These are phyloP conservation scores for Isichthys henryi DNA, from an alignment of 2,113 vertebrate species.

Conservation along the genomic window DNA sequence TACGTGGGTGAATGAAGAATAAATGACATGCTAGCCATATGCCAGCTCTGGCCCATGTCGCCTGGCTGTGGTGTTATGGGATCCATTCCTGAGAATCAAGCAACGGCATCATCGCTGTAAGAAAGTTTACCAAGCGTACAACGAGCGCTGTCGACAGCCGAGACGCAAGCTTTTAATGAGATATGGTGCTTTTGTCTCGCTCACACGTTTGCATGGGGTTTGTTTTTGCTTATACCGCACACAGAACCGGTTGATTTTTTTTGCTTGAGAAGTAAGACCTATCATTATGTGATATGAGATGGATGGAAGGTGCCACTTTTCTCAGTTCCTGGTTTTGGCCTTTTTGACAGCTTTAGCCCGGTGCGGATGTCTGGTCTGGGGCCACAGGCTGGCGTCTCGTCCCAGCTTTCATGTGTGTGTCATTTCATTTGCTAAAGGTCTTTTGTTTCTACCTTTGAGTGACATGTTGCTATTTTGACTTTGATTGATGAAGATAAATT, in stretches of 20 bases:
- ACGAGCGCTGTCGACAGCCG: neutral
- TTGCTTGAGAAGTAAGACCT: neutral
- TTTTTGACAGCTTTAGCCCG: too few species aligned
- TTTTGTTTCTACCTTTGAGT: neutral
- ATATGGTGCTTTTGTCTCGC: neutral
- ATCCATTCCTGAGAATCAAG: neutral
- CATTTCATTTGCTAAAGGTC: neutral
- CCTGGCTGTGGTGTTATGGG: neutral
- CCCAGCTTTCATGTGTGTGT: neutral
- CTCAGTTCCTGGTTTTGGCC: neutral
- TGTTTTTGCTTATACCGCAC: neutral
- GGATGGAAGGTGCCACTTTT: neutral
- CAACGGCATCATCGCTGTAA: neutral
- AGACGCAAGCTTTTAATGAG: neutral
- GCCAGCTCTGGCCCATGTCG: neutral
- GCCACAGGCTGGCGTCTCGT: neutral
- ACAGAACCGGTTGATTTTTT: neutral
- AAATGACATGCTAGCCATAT: neutral
- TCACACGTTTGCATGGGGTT: neutral
- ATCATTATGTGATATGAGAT: neutral
- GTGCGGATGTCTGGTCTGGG: neutral
- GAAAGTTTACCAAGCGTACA: neutral
- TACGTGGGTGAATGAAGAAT: neutral
- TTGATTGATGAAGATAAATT: constrained; percentile 1
- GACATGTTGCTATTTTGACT: neutral